Base-by-base conservation (phyloP, 2,797 vertebrate genomes). In the Coreius guichenoti region DNA sequence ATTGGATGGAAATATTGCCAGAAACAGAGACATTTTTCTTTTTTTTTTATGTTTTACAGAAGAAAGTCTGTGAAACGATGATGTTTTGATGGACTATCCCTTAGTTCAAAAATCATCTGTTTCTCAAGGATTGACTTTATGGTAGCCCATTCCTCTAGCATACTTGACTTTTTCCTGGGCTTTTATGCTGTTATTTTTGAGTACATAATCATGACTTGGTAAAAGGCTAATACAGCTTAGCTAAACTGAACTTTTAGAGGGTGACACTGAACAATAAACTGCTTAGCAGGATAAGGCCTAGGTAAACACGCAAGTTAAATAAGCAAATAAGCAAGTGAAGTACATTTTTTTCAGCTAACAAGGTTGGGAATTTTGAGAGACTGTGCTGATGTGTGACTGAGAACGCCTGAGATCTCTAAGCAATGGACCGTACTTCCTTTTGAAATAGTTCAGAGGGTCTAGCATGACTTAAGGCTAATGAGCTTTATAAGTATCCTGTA, bases 261-360 rank as follows among this genome's bases (percentile, higher is more conserved):
- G 36, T 61, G 33, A 69, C 23, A 67, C 13, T 45, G 33, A 75
- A 77, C 75, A 67, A 75, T 67, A 6, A 76, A 83, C 23, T 16
- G 9, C 61, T 83, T 39, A 13, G 43, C 16, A n/a, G 31, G 56
- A 63, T 36, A 82, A 29, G 26, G 45, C 31, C 81, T 70, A 61
- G 80, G 85, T 33, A 86, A 78, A 79, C 33, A 73, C 3, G 26
- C 56, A 67, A 36, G 14, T 8, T 76, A 81, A 80, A 73, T 61
- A 80, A 77, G 26, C n/a, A 72, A 78, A n/a, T n/a, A n/a, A n/a
- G n/a, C n/a, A n/a, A 43, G 13, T 36, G 58, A 36, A 49, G 36
- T 47, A 7, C 83, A 70, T 45, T 26, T 16, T 8, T 13, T 29
- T 47, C 21, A 33, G 36, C 61, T 61, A 39, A 13, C 36, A 26